Base-by-base conservation (phyloP, 2,888 invertebrate species). In the Heteromyza rotundicornis region DNA sequence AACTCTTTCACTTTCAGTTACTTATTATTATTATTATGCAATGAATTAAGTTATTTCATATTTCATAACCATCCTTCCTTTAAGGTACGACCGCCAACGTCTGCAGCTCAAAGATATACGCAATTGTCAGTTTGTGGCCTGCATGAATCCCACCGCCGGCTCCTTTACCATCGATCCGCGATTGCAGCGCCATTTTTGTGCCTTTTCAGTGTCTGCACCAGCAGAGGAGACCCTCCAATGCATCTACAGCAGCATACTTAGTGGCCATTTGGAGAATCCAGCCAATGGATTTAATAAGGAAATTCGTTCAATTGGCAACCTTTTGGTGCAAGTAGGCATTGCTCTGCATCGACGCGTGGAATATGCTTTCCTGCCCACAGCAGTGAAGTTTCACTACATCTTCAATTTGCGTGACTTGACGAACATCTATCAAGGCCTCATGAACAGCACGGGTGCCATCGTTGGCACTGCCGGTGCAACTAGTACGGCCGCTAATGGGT, bases 61-160 rank as follows among this genome's bases (percentile, higher is more conserved):
- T n/a, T n/a, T n/a, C n/a, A n/a, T n/a, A n/a, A n/a, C n/a, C n/a
- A n/a, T n/a, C n/a, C n/a, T n/a, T n/a, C n/a, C n/a, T n/a, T n/a
- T n/a, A n/a, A 59, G 79, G 79, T 79, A 85, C 71, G 97, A 97
- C 80, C 86, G 96, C 62, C 87, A 89, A 62, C 95, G 96, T 76
- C 84, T 97, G 56, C 86, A 74, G 35, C 58, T 96, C 23, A 97
- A 96, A 82, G 96, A 97, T 63, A 94, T 98, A 71, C 91, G 92
- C 65, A 94, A 96, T 80, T 94, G 95, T 57, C 96, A 96, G 85
- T 97, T 96, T 80, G 90, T 95, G 22, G 92, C 96, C 5, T 94
- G 94, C 81, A 97, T 98, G 97, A 97, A 97, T 84, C 98, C 97
- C 0, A 96, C 96, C 0, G 94, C 96, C 16, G 98, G 98, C n/a